Base-by-base conservation (phyloP, 2,888 invertebrate species). In the Synergus itoensis region DNA sequence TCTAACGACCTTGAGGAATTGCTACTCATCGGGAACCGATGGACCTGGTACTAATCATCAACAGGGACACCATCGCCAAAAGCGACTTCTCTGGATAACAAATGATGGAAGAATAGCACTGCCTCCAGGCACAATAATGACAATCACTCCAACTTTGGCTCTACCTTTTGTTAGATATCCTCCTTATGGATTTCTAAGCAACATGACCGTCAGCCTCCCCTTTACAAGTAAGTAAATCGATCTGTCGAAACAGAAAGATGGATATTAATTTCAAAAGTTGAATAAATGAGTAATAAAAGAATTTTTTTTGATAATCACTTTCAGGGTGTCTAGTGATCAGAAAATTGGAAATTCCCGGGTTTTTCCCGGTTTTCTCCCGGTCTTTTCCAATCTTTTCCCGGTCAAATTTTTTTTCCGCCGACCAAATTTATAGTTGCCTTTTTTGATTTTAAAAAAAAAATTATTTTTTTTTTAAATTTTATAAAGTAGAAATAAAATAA, bases 141-240 rank as follows among this genome's bases (percentile, higher is more conserved):
- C 96, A 41, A 96, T 97, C 85, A 95, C 96, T 4, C 97, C 97
- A 12, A 96, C 97, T 7, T 92, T 97, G 65, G 95, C 97, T 7
- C 93, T 97, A 93, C 97, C 97, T 12, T 95, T 97, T 88, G 96
- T 97, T 4, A 93, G 97, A 87, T 96, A 97, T 93, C 97, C 97
- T 11, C 97, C 97, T 0, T 95, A 96, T 88, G 97, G 97, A 77
- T 97, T 97, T 92, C 94, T 96, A 86, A 96, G 97, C 77, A 97
- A 97, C 91, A 93, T 97, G 93, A 96, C 97, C 40, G 94, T 97
- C 88, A 96, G 96, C 92, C 94, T 97, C 87, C 97, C 97, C 21
- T 96, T 97, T 88, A 96, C 97, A 89, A 97, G 97, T 97, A 93
- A 95, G 96, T 95, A 60, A 14, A 60, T 60, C 21, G 5, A 12